These are phyloP conservation scores for Hiodon alosoides DNA, from an alignment of 2,113 vertebrate species.

Conservation along the genomic window DNA sequence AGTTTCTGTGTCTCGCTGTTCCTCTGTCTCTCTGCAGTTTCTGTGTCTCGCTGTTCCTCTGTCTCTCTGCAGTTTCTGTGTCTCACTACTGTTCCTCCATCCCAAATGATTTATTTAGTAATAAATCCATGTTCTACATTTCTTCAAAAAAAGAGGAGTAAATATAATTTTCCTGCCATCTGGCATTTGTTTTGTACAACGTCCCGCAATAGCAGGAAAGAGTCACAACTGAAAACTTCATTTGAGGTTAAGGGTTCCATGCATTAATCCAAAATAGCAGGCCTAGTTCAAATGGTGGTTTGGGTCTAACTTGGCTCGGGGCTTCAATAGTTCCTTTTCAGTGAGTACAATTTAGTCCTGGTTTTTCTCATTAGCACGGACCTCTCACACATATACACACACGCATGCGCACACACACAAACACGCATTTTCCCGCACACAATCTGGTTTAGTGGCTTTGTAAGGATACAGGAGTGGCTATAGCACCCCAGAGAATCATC, in stretches of 20 bases:
- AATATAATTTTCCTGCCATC: background rate
- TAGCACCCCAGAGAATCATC: slow-evolving; percentile 8
- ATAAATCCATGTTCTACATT: background rate
- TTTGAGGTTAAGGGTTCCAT: background rate
- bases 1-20: too few relatives aligned
- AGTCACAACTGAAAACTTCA: background rate
- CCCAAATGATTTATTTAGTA: background rate
- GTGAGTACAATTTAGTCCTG: background rate
- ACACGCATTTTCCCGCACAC: background rate
- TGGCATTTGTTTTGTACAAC: background rate
- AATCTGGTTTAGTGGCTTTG: slow-evolving; percentile 17
- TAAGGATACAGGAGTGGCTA: slow-evolving; percentile 9
- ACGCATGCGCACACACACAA: background rate
- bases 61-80: background rate
- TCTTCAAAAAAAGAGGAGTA: background rate
- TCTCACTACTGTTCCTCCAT: background rate
- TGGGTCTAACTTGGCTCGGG: background rate
- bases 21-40: too few relatives aligned
- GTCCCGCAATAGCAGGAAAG: background rate
- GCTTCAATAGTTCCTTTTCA: background rate
- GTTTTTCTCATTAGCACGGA: slow-evolving; percentile 7
- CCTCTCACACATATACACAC: background rate
- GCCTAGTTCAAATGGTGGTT: background rate
- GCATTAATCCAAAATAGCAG: slow-evolving; percentile 1
- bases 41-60: background rate